phyloP scores from a whole-genome alignment of 2,113 vertebrate species.

The Puma concolor region DNA sequence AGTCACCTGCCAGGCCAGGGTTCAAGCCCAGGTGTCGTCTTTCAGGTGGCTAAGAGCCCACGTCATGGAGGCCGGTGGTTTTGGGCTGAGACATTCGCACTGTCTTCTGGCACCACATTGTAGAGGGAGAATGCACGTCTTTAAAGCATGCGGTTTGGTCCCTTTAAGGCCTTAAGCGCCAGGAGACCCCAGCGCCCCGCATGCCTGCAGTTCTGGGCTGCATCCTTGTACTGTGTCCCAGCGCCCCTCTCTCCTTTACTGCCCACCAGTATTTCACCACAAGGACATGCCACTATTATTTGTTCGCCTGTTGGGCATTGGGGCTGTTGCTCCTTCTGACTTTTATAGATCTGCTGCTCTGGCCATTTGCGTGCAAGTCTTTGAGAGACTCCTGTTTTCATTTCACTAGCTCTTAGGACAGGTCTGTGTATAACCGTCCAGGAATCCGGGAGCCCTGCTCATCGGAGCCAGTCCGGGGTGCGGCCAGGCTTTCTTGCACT shows the following conservation, averaged over 20 bases:
- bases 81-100: not conserved
- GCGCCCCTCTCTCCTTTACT: not conserved
- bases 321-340: not conserved
- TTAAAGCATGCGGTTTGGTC: fast-evolving
- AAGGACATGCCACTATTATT: not conserved
- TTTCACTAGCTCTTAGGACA: not conserved
- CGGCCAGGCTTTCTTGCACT: not conserved
- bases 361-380: not conserved
- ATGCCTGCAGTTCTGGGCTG: fast-evolving
- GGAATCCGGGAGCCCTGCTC: not conserved
- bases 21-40: not conserved
- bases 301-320: not conserved
- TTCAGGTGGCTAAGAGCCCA: not conserved
- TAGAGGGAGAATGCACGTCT: not conserved
- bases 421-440: not conserved
- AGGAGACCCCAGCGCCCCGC: not conserved
- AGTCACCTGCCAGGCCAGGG: not conserved
- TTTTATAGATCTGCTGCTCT: not conserved
- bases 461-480: not conserved
- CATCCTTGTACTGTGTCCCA: not conserved
- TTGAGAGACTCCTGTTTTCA: not conserved
- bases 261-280: not conserved
- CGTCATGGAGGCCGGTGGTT: fast-evolving
- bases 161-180: not conserved
- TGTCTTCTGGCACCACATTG: not conserved